Base-by-base conservation (phyloP, 2,113 vertebrate genomes). In the Martes martes region DNA sequence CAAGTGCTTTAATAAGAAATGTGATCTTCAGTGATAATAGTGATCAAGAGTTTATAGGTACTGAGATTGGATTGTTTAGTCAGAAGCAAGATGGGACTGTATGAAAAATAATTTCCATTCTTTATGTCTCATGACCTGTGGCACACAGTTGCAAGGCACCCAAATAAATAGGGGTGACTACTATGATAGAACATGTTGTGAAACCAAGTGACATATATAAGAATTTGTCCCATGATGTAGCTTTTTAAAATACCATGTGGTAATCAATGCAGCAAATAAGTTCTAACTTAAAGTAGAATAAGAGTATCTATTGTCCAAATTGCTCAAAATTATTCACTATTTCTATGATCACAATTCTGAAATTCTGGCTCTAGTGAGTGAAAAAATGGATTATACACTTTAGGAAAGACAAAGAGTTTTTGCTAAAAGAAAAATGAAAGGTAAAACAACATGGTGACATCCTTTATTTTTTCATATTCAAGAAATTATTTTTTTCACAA, bases 401-500 rank as follows among this genome's bases (percentile, higher is more conserved):
- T 31, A 47, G 50, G 23, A 83, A 8, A 67, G 28, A 11, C 19
- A 94, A 76, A 87, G 10, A 55, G 4, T 69, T 84, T 83, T 86
- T 57, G 0, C 79, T 83, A 84, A 21, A 95, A 85, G 52, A 78
- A 91, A 94, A 96, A 85, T 33, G 42, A 95, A 96, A 88, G 33
- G 55, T 79, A 82, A 94, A 94, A 86, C 10, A 81, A 79, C 21
- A 84, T 79, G 33, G 26, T 82, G 21, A 93, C 11, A 67, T 7
- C 14, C 11, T 86, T 42, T 42, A 42, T 90, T 95, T 98, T 94
- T 95, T 65, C 10, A 11, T 83, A 92, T 3, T 88, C 57, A 87
- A 90, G 61, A 96, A 73, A 52, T 52, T 78, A 94, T 94, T 95
- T 97, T 47, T 47, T 47, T 47, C 45, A 47, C 45, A 47, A 96